Percentiles rank a stretch among this genome's conserved stretches.
Conservation (phyloP, 2,797 vertebrate genomes). For the Enteromius argenteus region DNA sequence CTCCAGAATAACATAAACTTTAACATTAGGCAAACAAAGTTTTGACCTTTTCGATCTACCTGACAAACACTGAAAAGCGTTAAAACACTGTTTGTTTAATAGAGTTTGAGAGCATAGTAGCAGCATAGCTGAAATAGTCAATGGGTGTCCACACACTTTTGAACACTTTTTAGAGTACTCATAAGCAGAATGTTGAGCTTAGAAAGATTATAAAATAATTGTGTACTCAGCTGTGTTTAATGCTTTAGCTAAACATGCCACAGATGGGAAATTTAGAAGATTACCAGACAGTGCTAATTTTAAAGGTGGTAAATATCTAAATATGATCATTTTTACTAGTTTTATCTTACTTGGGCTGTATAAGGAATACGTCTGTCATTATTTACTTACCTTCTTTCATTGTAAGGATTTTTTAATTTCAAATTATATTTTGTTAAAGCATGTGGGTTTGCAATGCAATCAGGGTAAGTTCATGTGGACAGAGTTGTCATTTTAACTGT, state of each 20-base stretch:
- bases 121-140: neutral
- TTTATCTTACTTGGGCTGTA: neutral
- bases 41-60: neutral
- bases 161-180: neutral
- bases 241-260: conserved; percentile 9
- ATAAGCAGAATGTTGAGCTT: neutral
- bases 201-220: neutral
- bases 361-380: neutral
- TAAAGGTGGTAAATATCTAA: neutral
- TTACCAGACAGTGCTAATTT: neutral
- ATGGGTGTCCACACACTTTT: neutral
- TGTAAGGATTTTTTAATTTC: neutral
- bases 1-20: neutral
- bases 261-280: conserved; percentile 32
- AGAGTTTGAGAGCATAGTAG: neutral
- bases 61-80: neutral
- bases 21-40: neutral
- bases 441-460: neutral
- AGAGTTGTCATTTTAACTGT: neutral
- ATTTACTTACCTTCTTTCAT: neutral
- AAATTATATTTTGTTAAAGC: neutral
- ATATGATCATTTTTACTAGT: neutral
- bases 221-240: conserved; percentile 28
- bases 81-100: conserved; percentile 5
- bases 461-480: neutral